Evolutionary conservation across 2,888 invertebrate species (phyloP).

Genomic region (Abscondita cerata): DNA sequence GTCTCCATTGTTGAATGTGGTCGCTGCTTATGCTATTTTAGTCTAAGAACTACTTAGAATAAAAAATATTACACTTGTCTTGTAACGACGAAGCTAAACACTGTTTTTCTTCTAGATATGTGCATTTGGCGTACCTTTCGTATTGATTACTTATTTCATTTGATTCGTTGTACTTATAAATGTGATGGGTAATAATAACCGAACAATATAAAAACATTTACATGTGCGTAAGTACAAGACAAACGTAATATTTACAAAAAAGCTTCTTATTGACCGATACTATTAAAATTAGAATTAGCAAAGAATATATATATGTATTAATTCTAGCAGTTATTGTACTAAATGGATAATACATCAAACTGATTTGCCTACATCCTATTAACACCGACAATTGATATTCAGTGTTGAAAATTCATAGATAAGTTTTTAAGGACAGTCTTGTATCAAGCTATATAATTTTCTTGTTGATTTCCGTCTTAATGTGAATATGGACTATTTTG

Average conservation of each 20-base stretch:
- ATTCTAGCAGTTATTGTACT: constrained; percentile 11
- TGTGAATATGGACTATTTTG: too few species aligned
- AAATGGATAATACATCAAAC: neutral
- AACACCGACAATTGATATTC: constrained; percentile 5
- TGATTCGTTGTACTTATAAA: constrained; percentile 11
- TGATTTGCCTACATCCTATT: neutral
- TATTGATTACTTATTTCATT: neutral
- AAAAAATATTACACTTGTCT: constrained; percentile 31
- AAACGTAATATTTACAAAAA: constrained; percentile 23
- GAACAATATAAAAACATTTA: neutral
- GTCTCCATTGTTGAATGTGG: constrained; percentile 29
- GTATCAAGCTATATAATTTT: constrained; percentile 6
- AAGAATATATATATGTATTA: neutral
- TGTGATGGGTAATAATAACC: neutral
- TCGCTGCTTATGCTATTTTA: constrained; percentile 25
- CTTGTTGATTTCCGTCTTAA: too few species aligned
- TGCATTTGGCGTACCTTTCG: constrained; percentile 14
- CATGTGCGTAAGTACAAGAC: constrained; percentile 26
- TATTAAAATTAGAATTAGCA: constrained; percentile 14
- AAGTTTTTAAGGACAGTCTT: constrained; percentile 22
- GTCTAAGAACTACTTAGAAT: constrained; percentile 13
- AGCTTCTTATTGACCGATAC: constrained; percentile 11
- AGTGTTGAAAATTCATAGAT: constrained; percentile 11
- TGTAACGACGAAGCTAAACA: constrained; percentile 18
- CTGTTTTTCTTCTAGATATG: constrained; percentile 20